Evolutionary conservation across 2,797 vertebrate genomes (phyloP).

Genomic region (Sparus aurata): DNA sequence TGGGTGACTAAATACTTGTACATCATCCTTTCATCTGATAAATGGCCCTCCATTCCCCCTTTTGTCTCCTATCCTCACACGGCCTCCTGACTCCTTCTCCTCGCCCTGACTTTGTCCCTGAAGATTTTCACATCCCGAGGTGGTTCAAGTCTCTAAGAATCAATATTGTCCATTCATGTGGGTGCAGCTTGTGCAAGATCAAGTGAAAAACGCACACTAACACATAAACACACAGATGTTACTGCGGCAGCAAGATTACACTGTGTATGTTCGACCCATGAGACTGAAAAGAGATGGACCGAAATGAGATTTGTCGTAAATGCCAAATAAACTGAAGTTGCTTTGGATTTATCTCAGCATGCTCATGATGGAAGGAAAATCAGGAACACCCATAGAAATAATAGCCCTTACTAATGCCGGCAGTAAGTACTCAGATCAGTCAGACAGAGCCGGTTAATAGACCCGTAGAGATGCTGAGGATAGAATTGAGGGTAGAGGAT

Average conservation of each 20-base stretch:
- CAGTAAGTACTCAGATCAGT: conserved; percentile 54
- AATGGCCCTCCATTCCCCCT: conserved; percentile 13
- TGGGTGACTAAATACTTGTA: too few species aligned
- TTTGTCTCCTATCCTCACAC: conserved; percentile 44
- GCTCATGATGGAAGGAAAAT: conserved; percentile 31
- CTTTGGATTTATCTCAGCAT: conserved; percentile 15
- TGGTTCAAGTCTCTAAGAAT: conserved; percentile 71
- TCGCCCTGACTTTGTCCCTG: conserved; percentile 47
- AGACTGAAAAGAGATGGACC: conserved; percentile 2
- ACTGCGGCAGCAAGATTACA: conserved; percentile 9
- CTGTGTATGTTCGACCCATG: not conserved
- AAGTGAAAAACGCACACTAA: conserved; percentile 40
- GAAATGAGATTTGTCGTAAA: conserved; percentile 20
- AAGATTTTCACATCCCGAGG: conserved; percentile 60
- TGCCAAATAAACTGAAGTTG: conserved; percentile 35
- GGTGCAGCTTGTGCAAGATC: conserved; percentile 50
- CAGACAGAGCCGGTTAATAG: conserved; percentile 52
- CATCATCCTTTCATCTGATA: conserved; percentile 24
- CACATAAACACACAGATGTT: conserved; percentile 4
- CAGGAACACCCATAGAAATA: conserved; percentile 54
- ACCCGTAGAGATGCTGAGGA: conserved; percentile 56
- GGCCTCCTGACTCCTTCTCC: conserved; percentile 40
- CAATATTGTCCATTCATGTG: conserved; percentile 74
- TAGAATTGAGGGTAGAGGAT: conserved; percentile 59
- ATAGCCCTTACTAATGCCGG: conserved; percentile 48